These are phyloP conservation scores for Dallia pectoralis DNA, from an alignment of 2,797 vertebrate genomes.

Conservation along the genomic window DNA sequence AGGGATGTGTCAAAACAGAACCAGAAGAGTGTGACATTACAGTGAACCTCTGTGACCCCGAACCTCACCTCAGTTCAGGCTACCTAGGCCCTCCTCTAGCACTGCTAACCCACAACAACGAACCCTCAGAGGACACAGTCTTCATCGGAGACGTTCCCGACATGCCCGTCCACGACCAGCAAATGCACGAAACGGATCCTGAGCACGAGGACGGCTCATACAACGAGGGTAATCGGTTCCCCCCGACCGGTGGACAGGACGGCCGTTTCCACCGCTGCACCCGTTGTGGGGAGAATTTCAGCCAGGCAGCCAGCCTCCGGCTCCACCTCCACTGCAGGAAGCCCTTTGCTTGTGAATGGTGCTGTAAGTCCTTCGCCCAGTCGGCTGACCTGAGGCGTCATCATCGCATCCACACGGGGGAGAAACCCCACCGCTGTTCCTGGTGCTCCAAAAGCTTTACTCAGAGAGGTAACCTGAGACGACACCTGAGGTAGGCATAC, in stretches of 20 bases:
- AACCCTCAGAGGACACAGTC: neutral
- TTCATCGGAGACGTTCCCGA: neutral
- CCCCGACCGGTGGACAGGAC: neutral
- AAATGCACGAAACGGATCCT: neutral
- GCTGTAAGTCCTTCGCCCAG: slow-evolving; percentile 76
- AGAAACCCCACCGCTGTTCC: slow-evolving; percentile 74
- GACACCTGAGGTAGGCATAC: slow-evolving; percentile 56
- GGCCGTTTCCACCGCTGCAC: slow-evolving; percentile 63
- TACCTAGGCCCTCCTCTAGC: neutral
- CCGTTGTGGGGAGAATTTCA: slow-evolving; percentile 69
- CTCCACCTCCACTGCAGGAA: slow-evolving; percentile 70
- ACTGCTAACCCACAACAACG: neutral
- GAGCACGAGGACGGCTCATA: slow-evolving; percentile 6
- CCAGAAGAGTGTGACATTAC: slow-evolving; percentile 55
- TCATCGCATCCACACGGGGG: slow-evolving; percentile 77
- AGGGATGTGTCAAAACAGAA: slow-evolving; percentile 59
- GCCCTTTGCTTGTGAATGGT: slow-evolving; percentile 73
- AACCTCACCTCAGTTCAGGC: slow-evolving; percentile 26
- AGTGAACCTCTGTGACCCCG: slow-evolving; percentile 22
- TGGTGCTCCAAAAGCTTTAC: slow-evolving; percentile 79
- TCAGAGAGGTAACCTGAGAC: slow-evolving; percentile 74
- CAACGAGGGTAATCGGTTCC: accelerated
- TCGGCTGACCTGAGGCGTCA: slow-evolving; percentile 77
- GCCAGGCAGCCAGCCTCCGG: slow-evolving; percentile 56
- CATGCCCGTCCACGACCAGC: neutral